Evolutionary conservation across 2,888 invertebrate species (phyloP), one percentile per base, ranked within the genome.

Genomic region (Lutraria lutraria): DNA sequence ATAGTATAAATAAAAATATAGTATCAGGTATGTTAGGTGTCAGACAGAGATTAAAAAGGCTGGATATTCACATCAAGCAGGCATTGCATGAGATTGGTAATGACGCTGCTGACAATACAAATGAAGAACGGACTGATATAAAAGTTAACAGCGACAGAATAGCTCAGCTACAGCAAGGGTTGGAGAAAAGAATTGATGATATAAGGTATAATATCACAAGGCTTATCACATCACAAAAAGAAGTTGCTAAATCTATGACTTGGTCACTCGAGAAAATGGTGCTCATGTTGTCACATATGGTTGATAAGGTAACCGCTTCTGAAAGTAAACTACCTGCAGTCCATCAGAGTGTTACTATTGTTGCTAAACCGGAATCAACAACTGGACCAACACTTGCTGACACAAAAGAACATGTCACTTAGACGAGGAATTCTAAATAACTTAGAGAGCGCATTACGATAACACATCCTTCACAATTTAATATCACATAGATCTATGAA

Each of bases 111-210:
- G 90, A 88, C 34, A 82, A 86, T 76, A 86, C 85, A 4, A 90
- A 90, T 60, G 86, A 86, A 52, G 87, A 84, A 54, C 53, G 72
- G 6, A 76, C 87, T 15, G 88, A 87, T 52, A 87, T 90, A 0
- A 84, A 84, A 79, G 53, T 84, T 0, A 88, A 88, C 52, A 82
- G 90, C 31, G 88, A 90, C 31, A 86, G 81, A 53, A 88, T 90
- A 19, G 85, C 85, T 0, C 52, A 82, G 16, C 31, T 90, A 21
- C 84, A 90, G 25, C 81, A 84, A 63, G 72, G 34, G 0, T n/a
- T 90, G 54, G 29, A 80, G n/a, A 72, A 80, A 1, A 76, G 84
- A 29, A 54, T 88, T 29, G 85, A 86, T 80, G 86, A 86, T 80
- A 0, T 83, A 13, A 86, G 84, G 72, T 82, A 85, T 29, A 85